Conservation (phyloP, 2,888 invertebrate genomes). For the Galerucella calmariensis region DNA sequence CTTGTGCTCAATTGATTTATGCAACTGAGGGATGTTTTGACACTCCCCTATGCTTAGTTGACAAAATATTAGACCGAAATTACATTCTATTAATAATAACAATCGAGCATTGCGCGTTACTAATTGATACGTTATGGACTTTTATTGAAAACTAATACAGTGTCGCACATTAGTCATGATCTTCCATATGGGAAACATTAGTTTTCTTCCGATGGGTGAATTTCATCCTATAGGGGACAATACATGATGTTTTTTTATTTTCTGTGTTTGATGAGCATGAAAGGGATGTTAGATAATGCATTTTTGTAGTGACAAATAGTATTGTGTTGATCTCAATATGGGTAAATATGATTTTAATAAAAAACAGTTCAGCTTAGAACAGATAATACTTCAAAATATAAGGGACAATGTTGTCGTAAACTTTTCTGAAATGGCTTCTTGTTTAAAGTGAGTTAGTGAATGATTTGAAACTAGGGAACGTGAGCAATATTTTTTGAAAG, state of each 20-base stretch:
- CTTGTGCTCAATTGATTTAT: slow-evolving; percentile 53
- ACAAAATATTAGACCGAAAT: slow-evolving; percentile 57
- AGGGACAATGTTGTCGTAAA: too few relatives aligned
- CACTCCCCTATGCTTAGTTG: slow-evolving; percentile 59
- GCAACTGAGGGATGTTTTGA: slow-evolving; percentile 53
- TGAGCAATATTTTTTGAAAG: too few relatives aligned
- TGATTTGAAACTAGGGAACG: too few relatives aligned
- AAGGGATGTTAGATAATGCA: slow-evolving; percentile 48
- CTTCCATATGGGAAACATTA: slow-evolving; percentile 49
- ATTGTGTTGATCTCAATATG: not conserved
- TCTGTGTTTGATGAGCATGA: slow-evolving; percentile 46
- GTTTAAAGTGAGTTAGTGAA: too few relatives aligned
- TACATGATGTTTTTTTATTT: slow-evolving; percentile 25
- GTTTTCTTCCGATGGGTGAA: slow-evolving; percentile 43
- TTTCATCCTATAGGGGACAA: slow-evolving; percentile 31
- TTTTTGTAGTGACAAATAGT: slow-evolving; percentile 36
- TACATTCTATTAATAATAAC: slow-evolving; percentile 57
- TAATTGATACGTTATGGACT: slow-evolving; percentile 56
- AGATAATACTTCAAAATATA: not conserved
- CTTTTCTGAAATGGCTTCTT: too few relatives aligned
- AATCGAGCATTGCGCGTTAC: slow-evolving; percentile 57
- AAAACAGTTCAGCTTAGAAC: not conserved
- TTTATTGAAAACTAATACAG: slow-evolving; percentile 46
- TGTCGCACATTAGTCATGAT: slow-evolving; percentile 41
- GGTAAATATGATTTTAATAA: not conserved